These are phyloP conservation scores for Oryctes rhinoceros DNA, from an alignment of 1,140 invertebrate species.

Conservation along the genomic window DNA sequence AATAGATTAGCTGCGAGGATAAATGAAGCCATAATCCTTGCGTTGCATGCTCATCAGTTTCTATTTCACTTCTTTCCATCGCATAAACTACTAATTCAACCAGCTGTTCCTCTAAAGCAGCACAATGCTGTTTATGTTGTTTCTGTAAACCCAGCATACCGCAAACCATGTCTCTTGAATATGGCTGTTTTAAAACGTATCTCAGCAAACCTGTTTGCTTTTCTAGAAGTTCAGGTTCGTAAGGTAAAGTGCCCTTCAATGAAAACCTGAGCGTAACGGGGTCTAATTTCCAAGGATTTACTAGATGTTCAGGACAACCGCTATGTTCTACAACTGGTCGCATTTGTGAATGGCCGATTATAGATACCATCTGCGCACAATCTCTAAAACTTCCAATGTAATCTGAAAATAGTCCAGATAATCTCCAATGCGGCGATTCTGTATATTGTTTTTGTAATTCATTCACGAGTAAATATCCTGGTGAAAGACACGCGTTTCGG, in stretches of 20 bases:
- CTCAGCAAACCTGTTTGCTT: slow-evolving; percentile 88
- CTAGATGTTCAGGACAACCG: slow-evolving; percentile 85
- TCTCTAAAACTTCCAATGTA: slow-evolving; percentile 93
- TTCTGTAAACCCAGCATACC: slow-evolving; percentile 93
- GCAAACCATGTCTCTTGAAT: slow-evolving; percentile 95
- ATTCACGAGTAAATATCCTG: slow-evolving; percentile 94
- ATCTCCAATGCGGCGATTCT: slow-evolving; percentile 91
- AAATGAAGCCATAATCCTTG: slow-evolving; percentile 93
- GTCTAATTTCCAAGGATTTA: slow-evolving; percentile 93
- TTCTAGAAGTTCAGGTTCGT: slow-evolving; percentile 87
- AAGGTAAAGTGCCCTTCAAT: slow-evolving; percentile 91
- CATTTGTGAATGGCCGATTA: slow-evolving; percentile 89
- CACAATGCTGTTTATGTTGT: slow-evolving; percentile 89
- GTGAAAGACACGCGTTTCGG: slow-evolving; percentile 88
- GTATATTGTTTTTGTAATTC: slow-evolving; percentile 91
- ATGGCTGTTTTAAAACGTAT: slow-evolving; percentile 94
- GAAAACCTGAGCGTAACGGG: slow-evolving; percentile 83
- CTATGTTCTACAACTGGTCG: slow-evolving; percentile 94
- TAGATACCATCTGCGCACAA: slow-evolving; percentile 94
- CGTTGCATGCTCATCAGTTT: slow-evolving; percentile 75
- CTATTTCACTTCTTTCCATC: slow-evolving; percentile 88
- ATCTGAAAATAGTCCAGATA: slow-evolving; percentile 83
- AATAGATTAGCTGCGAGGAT: slow-evolving; percentile 95
- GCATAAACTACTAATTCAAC: slow-evolving; percentile 91
- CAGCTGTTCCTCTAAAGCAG: slow-evolving; percentile 90